These are phyloP conservation scores for Lottia gigantea DNA, from an alignment of 2,888 invertebrate genomes.

Conservation along the genomic window DNA sequence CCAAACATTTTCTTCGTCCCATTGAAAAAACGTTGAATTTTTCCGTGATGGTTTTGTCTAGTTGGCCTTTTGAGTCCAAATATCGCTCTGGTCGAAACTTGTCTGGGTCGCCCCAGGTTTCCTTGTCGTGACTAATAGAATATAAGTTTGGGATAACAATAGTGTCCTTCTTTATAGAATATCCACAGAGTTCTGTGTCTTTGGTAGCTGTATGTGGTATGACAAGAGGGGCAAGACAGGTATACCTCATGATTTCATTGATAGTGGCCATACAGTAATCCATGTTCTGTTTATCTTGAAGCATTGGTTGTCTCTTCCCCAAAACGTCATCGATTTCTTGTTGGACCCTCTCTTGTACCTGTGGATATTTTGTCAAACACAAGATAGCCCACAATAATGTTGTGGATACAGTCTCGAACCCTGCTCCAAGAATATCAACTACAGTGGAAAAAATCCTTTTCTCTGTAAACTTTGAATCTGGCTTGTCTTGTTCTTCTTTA, in stretches of 20 bases:
- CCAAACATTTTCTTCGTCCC: slow-evolving; percentile 47
- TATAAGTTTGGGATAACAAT: slow-evolving; percentile 26
- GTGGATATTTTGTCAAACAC: slow-evolving; percentile 35
- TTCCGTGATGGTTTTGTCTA: slow-evolving; percentile 24
- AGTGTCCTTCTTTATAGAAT: slow-evolving; percentile 32
- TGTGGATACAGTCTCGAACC: slow-evolving; percentile 42
- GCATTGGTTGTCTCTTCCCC: slow-evolving; percentile 29
- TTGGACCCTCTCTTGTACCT: slow-evolving; percentile 38
- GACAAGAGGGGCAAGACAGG: slow-evolving; percentile 35
- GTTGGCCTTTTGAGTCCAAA: slow-evolving; percentile 17
- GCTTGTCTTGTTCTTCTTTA: slow-evolving; percentile 10
- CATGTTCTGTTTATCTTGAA: slow-evolving; percentile 30
- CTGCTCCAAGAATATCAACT: slow-evolving; percentile 42
- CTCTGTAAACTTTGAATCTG: slow-evolving; percentile 19
- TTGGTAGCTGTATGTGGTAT: slow-evolving; percentile 41
- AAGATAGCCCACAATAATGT: slow-evolving; percentile 39
- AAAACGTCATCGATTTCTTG: slow-evolving; percentile 42
- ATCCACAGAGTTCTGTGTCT: slow-evolving; percentile 29
- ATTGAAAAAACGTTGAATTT: slow-evolving; percentile 37
- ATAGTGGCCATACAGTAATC: slow-evolving; percentile 42
- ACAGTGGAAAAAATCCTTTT: slow-evolving; percentile 32
- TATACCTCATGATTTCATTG: slow-evolving; percentile 38
- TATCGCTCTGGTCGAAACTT: slow-evolving; percentile 29
- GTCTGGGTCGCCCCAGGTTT: slow-evolving; percentile 31
- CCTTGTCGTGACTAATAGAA: slow-evolving; percentile 24